phyloP scores from a whole-genome alignment of 2,888 invertebrate species.

The Didymodactylos carnosus region DNA sequence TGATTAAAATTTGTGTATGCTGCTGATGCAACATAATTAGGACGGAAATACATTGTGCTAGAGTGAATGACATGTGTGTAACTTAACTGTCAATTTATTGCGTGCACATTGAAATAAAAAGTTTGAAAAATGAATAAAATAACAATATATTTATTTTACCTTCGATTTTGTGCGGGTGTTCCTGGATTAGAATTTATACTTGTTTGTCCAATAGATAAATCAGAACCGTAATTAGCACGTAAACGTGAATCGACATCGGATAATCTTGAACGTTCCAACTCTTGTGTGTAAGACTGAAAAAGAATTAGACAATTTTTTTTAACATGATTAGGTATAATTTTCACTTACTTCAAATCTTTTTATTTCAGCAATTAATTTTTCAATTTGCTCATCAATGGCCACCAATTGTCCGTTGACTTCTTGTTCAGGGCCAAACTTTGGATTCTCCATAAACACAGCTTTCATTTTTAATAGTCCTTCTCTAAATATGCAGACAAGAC shows the following conservation, averaged over 20 bases:
- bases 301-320: not conserved
- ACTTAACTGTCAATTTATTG: not conserved
- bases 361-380: not conserved
- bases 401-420: not conserved
- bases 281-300: not conserved
- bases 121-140: too few species aligned
- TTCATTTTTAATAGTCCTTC: slow-evolving; percentile 6
- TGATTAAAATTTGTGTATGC: too few species aligned
- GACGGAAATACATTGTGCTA: not conserved
- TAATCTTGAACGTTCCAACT: not conserved
- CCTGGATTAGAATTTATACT: not conserved
- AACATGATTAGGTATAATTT: not conserved
- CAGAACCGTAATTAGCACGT: not conserved
- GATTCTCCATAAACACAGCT: slow-evolving; percentile 2
- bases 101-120: too few species aligned
- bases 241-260: not conserved
- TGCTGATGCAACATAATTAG: too few species aligned
- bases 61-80: not conserved
- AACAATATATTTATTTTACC: not conserved
- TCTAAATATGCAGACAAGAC: not conserved
- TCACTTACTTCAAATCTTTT: not conserved
- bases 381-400: slow-evolving; percentile 1
- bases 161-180: not conserved
- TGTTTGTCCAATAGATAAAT: not conserved
- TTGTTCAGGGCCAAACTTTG: slow-evolving; percentile 9